A percentile compares a stretch with the other conserved stretches of the same genome.
Evolutionary conservation across 2,888 invertebrate genomes (phyloP).

Genomic region (Coleophora deauratella): DNA sequence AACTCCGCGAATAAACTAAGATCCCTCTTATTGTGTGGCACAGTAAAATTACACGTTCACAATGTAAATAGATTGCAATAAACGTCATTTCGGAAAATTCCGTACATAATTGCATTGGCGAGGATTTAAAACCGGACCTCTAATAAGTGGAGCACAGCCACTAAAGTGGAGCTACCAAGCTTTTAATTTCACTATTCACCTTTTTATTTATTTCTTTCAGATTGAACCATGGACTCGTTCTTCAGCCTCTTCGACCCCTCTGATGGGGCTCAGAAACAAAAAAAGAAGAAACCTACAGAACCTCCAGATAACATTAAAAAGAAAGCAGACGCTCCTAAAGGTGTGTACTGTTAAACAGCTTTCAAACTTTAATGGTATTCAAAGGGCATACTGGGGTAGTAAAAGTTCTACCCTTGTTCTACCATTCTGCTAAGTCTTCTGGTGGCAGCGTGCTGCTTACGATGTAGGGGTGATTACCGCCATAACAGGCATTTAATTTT

Average conservation of each 20-base stretch:
- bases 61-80: no score
- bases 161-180: no score
- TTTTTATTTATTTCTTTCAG: background rate
- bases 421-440: background rate
- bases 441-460: background rate
- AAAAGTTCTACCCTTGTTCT: background rate
- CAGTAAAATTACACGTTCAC: no score
- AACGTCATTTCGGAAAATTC: no score
- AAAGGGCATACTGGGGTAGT: background rate
- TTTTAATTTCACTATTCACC: no score
- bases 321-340: slow-evolving; percentile 48
- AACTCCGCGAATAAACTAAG: no score
- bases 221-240: slow-evolving; percentile 83
- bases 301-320: slow-evolving; percentile 46
- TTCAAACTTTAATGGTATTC: background rate
- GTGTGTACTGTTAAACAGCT: slow-evolving; percentile 21
- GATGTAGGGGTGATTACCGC: background rate
- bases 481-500: background rate
- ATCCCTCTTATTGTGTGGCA: no score
- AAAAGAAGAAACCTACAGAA: slow-evolving; percentile 59
- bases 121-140: no score
- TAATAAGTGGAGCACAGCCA: no score
- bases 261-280: slow-evolving; percentile 55
- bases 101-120: no score
- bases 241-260: slow-evolving; percentile 86